Conservation (phyloP, 2,888 invertebrate species). For the Scrobipalpa costella region DNA sequence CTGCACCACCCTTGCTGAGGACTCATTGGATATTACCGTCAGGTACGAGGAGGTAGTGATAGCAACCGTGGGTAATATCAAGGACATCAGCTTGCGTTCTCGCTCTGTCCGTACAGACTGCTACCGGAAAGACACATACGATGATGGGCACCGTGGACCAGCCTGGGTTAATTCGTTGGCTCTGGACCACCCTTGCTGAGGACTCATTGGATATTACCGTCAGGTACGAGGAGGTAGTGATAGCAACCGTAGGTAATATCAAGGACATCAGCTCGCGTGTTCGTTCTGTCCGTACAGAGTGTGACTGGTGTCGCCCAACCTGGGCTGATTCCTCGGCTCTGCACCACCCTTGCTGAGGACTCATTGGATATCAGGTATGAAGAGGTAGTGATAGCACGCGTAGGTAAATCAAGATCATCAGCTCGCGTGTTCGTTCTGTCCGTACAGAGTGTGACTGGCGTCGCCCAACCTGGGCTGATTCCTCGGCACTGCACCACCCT, state of each 20-base stretch:
- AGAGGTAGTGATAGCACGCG: conserved; percentile 82
- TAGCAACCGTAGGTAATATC: conserved; percentile 82
- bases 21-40: conserved; percentile 57
- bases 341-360: conserved; percentile 57
- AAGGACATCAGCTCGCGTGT: conserved; percentile 85
- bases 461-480: conserved; percentile 63
- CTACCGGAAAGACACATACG: conserved; percentile 89
- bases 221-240: conserved; percentile 76
- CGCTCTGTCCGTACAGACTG: conserved; percentile 89
- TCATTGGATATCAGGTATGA: conserved; percentile 60
- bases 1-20: conserved; percentile 60
- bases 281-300: conserved; percentile 89
- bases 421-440: conserved; percentile 88
- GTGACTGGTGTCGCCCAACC: conserved; percentile 82
- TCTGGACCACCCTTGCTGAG: conserved; percentile 63
- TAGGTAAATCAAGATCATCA: conserved; percentile 83
- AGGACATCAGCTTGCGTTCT: conserved; percentile 86
- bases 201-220: conserved; percentile 57
- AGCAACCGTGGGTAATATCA: conserved; percentile 79
- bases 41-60: conserved; percentile 79
- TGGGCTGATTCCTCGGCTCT: conserved; percentile 68
- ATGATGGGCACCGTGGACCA: conserved; percentile 84
- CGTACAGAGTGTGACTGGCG: conserved; percentile 87
- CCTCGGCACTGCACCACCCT: conserved; percentile 67
- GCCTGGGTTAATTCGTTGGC: conserved; percentile 67